Base-by-base conservation (phyloP, 2,113 vertebrate species). In the Brachyhypopomus occidentalis region DNA sequence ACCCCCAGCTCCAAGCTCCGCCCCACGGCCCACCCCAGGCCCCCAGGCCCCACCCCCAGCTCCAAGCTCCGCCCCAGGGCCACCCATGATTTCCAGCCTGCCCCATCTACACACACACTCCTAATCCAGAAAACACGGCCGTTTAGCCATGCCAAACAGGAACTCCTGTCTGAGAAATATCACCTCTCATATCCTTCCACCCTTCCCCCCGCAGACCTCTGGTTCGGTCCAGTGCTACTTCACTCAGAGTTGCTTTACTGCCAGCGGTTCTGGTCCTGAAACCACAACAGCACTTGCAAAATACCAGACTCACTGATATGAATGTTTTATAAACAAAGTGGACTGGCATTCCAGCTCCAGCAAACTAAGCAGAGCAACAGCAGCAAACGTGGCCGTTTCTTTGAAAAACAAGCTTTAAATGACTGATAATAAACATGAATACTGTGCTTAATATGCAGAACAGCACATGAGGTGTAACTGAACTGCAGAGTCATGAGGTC, bases 111-210 rank as follows among this genome's bases (percentile, higher is more conserved):
- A 78, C 36, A 60, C 67, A 69, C 45, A 56, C 59, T 66, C 60
- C 17, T 60, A 59, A 66, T n/a, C 27, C 36, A 64, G 75, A 38
- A 72, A 73, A 83, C 70, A 75, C 36, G 30, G 81, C 71, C 52
- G 78, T 58, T 48, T 77, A 77, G 80, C 64, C 79, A 82, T 79
- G 78, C 81, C 77, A 80, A 81, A 84, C 56, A 45, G 30, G 71
- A 74, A 27, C 56, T 48, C 75, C 30, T 69, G 77, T 84, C 70
- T 72, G 74, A 64, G 30, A 78, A 70, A 48, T 38, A 22, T 16
- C 73, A 63, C 19, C 74, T 69, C 22, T 72, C 80, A 30, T n/a
- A 77, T 59, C 69, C 66, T 73, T 69, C 25, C 5, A 55, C 64
- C 59, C 75, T 38, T 5, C 41, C 45, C 75, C 72, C 66, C 56